Percentiles rank a stretch among this genome's conserved stretches.
Evolutionary conservation across 2,113 vertebrate species (phyloP).

Genomic region (Athene noctua): DNA sequence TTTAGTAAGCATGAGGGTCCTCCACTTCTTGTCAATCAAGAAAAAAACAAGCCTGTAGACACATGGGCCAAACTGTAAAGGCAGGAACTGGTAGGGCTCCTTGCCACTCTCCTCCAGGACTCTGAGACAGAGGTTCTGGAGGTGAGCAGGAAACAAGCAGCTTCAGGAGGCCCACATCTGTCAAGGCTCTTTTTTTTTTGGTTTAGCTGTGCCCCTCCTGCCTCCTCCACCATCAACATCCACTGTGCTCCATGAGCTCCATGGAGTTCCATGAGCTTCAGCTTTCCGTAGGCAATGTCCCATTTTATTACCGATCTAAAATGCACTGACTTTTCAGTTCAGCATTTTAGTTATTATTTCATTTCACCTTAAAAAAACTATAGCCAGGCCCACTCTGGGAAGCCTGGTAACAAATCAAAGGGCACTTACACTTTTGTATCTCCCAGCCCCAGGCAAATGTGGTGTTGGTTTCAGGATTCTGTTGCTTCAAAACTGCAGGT

Average conservation of each 20-base stretch:
- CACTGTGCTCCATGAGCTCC: not conserved
- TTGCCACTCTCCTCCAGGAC: not conserved
- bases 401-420: not conserved
- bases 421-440: not conserved
- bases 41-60: not conserved
- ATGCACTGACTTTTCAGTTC: not conserved
- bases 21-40: constrained; percentile 26
- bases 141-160: not conserved
- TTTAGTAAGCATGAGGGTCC: not conserved
- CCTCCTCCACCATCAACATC: not conserved
- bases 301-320: not conserved
- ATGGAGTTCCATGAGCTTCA: not conserved
- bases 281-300: not conserved
- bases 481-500: not conserved
- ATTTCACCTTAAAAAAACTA: not conserved
- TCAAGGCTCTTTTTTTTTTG: not conserved
- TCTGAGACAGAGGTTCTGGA: not conserved
- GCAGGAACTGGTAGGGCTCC: not conserved
- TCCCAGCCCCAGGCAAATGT: not conserved
- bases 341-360: not conserved
- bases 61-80: not conserved
- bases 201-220: not conserved
- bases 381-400: not conserved
- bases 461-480: not conserved
- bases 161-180: not conserved